Evolutionary conservation across 2,113 vertebrate genomes (phyloP).

Genomic region (Colistium nudipinnis): DNA sequence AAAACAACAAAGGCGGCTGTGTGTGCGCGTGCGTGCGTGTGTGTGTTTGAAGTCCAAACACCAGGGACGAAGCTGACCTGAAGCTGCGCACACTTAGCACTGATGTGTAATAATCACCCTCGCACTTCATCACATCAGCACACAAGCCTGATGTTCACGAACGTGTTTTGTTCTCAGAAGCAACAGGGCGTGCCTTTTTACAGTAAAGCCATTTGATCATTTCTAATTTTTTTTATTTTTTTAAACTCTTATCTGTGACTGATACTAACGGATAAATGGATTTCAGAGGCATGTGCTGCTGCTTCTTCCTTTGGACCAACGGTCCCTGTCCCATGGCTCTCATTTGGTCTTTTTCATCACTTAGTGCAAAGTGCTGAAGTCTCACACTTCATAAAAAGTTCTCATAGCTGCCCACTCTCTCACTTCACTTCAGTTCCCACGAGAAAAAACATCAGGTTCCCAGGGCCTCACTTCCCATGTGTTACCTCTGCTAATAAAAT

Average conservation of each 20-base stretch:
- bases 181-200: no score
- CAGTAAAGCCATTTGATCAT: no score
- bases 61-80: constrained; percentile 29
- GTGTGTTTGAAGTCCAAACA: constrained; percentile 57
- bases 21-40: neutral
- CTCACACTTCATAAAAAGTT: constrained; percentile 72
- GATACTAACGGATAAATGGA: neutral
- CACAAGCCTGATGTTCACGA: neutral
- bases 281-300: neutral
- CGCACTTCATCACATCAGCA: constrained; percentile 38
- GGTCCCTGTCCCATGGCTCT: neutral
- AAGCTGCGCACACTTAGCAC: constrained; percentile 70
- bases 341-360: constrained; percentile 46
- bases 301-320: neutral
- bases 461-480: constrained; percentile 56
- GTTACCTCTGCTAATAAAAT: constrained; percentile 16
- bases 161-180: neutral
- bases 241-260: no score
- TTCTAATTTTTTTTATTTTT: no score
- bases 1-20: neutral
- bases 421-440: constrained; percentile 75
- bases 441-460: constrained; percentile 52
- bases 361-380: constrained; percentile 46
- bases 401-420: constrained; percentile 52
- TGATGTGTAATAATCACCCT: constrained; percentile 43